Conservation (phyloP, 2,797 vertebrate species). For the Pipistrellus pipistrellus region DNA sequence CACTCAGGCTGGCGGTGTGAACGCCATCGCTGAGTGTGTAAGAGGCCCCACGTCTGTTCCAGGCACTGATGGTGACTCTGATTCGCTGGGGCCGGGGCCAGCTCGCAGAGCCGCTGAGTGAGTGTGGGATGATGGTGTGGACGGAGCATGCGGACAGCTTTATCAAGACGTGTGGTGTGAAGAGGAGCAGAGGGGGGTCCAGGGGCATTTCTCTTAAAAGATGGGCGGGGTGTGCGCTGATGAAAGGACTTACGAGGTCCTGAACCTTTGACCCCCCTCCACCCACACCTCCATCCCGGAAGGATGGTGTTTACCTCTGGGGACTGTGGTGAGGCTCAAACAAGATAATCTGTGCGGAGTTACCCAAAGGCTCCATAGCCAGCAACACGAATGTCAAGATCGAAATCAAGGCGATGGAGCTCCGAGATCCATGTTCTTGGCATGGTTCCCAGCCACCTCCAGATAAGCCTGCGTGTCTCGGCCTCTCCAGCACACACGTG, state of each 20-base stretch:
- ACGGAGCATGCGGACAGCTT: neutral
- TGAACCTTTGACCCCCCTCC: neutral
- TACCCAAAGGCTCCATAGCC: neutral
- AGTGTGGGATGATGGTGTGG: neutral
- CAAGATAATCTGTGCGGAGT: accelerated
- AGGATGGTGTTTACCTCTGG: neutral
- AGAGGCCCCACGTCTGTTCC: neutral
- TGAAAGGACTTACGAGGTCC: neutral
- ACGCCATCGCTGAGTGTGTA: neutral
- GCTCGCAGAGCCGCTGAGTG: neutral
- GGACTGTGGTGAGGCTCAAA: neutral
- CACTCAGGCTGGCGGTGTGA: accelerated
- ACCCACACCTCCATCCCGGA: neutral
- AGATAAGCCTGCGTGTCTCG: neutral
- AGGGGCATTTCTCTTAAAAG: neutral
- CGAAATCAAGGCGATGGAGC: neutral
- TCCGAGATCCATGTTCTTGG: neutral
- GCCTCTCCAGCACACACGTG: neutral
- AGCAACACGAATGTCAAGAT: neutral
- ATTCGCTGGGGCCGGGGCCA: neutral
- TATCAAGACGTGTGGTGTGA: neutral
- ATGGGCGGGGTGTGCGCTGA: accelerated
- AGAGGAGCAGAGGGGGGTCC: neutral
- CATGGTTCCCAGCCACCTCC: neutral
- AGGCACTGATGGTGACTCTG: neutral